These are phyloP conservation scores for Globia sparganii DNA, from an alignment of 2,888 invertebrate genomes.

Conservation along the genomic window DNA sequence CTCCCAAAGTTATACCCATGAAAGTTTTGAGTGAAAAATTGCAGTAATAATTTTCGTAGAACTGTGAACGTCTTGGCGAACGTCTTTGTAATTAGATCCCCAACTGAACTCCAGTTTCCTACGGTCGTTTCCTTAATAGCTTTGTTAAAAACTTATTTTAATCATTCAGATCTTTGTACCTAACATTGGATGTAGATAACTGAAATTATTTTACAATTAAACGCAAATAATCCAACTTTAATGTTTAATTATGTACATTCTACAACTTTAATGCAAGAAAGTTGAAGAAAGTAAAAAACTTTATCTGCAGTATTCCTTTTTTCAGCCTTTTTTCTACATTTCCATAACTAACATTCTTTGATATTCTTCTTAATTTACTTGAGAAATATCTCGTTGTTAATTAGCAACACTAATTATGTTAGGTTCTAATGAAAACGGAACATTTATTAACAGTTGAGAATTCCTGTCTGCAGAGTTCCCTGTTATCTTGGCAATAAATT, in stretches of 20 bases:
- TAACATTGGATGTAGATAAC: constrained; percentile 28
- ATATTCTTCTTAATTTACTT: constrained; percentile 60
- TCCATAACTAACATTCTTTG: constrained; percentile 62
- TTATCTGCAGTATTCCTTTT: constrained; percentile 33
- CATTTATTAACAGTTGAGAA: constrained; percentile 75
- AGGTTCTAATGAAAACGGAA: constrained; percentile 73
- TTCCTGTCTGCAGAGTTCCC: constrained; percentile 74
- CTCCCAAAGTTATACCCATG: constrained; percentile 76
- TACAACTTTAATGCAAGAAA: constrained; percentile 25
- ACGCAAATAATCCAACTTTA: constrained; percentile 31
- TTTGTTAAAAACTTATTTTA: constrained; percentile 78
- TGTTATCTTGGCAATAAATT: constrained; percentile 81
- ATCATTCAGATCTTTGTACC: constrained; percentile 57
- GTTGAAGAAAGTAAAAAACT: constrained; percentile 36
- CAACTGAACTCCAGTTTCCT: constrained; percentile 76
- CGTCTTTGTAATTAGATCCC: constrained; percentile 83
- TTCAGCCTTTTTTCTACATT: constrained; percentile 44
- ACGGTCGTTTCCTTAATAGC: constrained; percentile 79
- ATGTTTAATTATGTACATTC: constrained; percentile 29
- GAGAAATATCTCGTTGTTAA: constrained; percentile 59
- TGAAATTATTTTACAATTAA: constrained; percentile 50
- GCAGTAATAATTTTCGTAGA: constrained; percentile 84
- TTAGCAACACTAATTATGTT: constrained; percentile 72
- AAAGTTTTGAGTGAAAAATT: constrained; percentile 87
- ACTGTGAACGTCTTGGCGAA: constrained; percentile 79